These are phyloP conservation scores for Amazona guildingii DNA, from an alignment of 2,113 vertebrate genomes.

Conservation along the genomic window DNA sequence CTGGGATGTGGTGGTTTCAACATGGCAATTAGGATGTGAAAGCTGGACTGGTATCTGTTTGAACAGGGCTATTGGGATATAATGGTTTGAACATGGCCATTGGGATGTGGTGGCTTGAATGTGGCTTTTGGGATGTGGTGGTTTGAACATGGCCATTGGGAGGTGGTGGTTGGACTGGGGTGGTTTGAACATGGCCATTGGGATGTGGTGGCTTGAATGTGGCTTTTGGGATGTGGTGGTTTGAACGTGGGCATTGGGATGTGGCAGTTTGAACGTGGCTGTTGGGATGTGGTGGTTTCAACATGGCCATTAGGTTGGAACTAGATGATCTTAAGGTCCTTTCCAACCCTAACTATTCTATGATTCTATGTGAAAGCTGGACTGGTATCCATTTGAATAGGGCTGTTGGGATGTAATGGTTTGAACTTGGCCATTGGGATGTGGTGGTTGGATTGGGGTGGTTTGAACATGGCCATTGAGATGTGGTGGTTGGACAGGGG, in stretches of 20 bases:
- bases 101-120: neutral
- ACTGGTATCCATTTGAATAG: no score
- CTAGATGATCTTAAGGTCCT: no score
- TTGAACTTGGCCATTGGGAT: neutral
- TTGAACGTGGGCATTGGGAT: neutral
- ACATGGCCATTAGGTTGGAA: no score
- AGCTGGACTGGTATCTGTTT: no score
- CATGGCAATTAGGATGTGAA: no score
- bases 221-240: neutral
- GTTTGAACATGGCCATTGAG: no score
- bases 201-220: neutral
- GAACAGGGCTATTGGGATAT: no score
- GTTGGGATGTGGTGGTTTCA: neutral
- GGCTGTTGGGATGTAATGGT: neutral
- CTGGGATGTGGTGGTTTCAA: no score
- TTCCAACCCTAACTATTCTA: no score
- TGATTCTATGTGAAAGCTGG: no score
- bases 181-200: neutral
- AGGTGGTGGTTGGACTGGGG: no score
- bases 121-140: no score
- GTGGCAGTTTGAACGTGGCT: neutral
- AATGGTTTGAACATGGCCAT: neutral
- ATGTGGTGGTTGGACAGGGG: neutral
- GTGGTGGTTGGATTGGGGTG: neutral
- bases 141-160: neutral